Evolutionary conservation across 2,888 invertebrate species (phyloP).

Genomic region (Macrophya alboannulata): DNA sequence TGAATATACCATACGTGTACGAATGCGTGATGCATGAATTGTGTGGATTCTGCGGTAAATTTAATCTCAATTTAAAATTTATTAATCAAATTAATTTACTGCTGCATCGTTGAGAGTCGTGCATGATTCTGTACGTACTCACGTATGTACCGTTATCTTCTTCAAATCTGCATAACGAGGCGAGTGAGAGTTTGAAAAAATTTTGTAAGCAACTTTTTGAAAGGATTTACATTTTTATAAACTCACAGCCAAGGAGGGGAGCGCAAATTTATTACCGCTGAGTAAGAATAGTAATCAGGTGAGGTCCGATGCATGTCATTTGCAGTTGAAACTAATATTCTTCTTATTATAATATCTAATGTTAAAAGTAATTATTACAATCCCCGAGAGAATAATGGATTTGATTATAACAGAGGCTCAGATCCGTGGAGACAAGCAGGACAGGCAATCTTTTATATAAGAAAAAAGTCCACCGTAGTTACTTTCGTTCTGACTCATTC

Average conservation of each 20-base stretch:
- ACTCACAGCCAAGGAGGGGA: background rate
- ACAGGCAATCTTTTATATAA: constrained; percentile 8
- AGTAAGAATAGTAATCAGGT: background rate
- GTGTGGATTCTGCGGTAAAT: background rate
- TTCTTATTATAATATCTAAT: background rate
- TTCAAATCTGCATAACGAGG: background rate
- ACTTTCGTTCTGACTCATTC: constrained; percentile 20
- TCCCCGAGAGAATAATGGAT: background rate
- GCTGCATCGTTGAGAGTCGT: background rate
- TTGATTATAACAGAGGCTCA: constrained; percentile 3
- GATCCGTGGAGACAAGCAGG: background rate
- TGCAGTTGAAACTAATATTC: background rate
- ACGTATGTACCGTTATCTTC: background rate
- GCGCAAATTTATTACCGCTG: background rate
- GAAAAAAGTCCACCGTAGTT: background rate
- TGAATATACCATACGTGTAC: background rate
- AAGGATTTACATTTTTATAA: background rate
- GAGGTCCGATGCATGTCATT: background rate
- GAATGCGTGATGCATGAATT: background rate
- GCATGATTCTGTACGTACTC: background rate
- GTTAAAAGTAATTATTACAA: background rate
- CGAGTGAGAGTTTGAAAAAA: background rate
- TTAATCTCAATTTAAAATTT: background rate
- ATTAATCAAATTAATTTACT: background rate
- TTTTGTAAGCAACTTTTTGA: background rate